A percentile compares a stretch with the other conserved stretches of the same genome.
These are phyloP conservation scores for Eupleurogrammus muticus DNA, from an alignment of 2,797 vertebrate species.

Conservation along the genomic window DNA sequence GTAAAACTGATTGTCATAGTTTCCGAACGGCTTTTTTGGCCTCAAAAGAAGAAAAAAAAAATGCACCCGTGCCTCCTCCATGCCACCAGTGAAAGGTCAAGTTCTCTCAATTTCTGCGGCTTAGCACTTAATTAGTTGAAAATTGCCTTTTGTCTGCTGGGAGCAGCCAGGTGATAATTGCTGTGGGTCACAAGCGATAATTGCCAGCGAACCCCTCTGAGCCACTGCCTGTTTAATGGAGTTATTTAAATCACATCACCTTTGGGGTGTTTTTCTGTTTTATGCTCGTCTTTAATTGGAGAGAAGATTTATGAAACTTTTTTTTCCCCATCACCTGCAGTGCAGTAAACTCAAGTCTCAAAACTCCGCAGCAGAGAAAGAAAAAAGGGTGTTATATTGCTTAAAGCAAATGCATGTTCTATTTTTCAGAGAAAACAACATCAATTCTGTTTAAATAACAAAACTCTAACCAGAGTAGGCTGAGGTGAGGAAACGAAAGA, in stretches of 20 bases:
- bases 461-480: conserved; percentile 2
- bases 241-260: conserved; percentile 91
- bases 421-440: not conserved
- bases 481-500: too few species aligned
- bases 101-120: conserved; percentile 72
- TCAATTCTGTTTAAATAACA: not conserved
- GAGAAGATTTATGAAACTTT: conserved; percentile 67
- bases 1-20: conserved; percentile 41
- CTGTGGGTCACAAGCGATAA: conserved; percentile 93
- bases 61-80: conserved; percentile 42
- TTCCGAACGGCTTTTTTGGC: conserved; percentile 42
- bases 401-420: not conserved
- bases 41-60: too few species aligned
- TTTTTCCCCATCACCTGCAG: conserved; percentile 29
- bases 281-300: conserved; percentile 74
- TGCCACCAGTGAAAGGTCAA: conserved; percentile 71
- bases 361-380: conserved; percentile 5
- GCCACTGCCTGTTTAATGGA: conserved; percentile 89
- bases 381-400: not conserved
- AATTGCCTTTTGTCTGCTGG: conserved; percentile 88
- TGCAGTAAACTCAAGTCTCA: not conserved
- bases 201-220: conserved; percentile 88
- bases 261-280: conserved; percentile 68
- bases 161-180: conserved; percentile 90
- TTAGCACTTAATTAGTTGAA: conserved; percentile 86